Base-by-base conservation (phyloP, 2,797 vertebrate genomes). In the Enteromius radiatus region DNA sequence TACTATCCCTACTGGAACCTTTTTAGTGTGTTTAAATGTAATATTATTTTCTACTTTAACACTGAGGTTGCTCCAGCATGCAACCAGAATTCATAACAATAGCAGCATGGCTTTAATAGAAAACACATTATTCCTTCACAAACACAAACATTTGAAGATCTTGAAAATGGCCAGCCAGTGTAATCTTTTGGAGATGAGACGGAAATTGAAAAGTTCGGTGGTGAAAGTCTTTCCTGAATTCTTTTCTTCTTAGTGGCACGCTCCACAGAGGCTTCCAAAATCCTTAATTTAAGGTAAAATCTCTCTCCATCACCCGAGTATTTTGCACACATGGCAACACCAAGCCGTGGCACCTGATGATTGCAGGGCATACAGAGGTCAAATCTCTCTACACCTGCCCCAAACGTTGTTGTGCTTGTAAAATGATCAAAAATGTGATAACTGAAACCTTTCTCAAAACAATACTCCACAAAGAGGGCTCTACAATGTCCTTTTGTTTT, bases 191-290 rank as follows among this genome's bases (percentile, higher is more conserved):
- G 64, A 81, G 73, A 83, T 56, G 11, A 81, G 78, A 69, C 52
- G 84, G 83, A 86, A 86, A 87, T 84, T 86, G 69, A 84, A 87
- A 85, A 81, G 49, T 76, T 76, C 0, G 8, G 26, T 3, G 3
- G 69, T 33, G 28, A 83, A 83, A 81, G 70, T 67, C 74, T 83
- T 86, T 78, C 54, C 69, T 77, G 82, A 78, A 84, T 86, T 73
- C 11, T 65, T 61, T n/a, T 80, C 78, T 83, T 76, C 77, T 31
- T 73, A 80, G 78, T 49, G 33, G 67, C 82, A 84, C 38, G 75
- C 74, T 74, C 67, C 33, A 31, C 26, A 47, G 10, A 83, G 33
- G 47, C n/a, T 73, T 80, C 45, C 19, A 38, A 49, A 76, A 78
- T 54, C 80, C 78, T 80, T 33, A 33, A 73, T 52, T 71, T 67